Evolutionary conservation across 2,888 invertebrate species (phyloP).

Genomic region (Synergus gifuensis): DNA sequence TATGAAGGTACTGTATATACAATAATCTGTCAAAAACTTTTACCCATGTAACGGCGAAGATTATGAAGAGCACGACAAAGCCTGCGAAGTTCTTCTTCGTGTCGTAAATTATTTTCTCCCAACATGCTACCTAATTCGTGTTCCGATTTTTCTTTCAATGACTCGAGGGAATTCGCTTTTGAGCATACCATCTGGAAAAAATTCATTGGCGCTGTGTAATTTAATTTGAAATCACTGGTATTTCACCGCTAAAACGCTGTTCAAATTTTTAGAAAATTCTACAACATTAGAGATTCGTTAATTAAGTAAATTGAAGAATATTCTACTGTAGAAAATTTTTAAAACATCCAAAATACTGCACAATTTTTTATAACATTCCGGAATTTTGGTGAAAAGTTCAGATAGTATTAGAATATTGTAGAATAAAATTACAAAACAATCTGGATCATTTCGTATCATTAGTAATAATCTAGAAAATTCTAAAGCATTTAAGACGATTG

Average conservation of each 20-base stretch:
- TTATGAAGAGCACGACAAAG: conserved; percentile 92
- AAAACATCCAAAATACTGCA: no score
- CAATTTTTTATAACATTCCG: no score
- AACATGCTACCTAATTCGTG: conserved; percentile 88
- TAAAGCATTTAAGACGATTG: no score
- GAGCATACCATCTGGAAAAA: conserved; percentile 83
- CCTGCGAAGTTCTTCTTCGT: conserved; percentile 89
- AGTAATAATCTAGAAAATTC: no score
- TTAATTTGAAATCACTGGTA: conserved; percentile 24
- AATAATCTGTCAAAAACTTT: conserved; percentile 50
- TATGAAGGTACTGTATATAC: not conserved
- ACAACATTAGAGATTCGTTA: no score
- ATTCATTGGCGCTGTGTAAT: conserved; percentile 50
- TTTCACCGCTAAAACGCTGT: conserved; percentile 11
- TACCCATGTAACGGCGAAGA: conserved; percentile 90
- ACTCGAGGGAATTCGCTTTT: conserved; percentile 87
- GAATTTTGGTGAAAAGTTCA: no score
- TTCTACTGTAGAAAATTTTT: no score
- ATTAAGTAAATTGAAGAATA: no score
- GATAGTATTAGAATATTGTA: no score
- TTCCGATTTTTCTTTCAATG: conserved; percentile 90
- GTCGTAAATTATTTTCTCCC: conserved; percentile 82
- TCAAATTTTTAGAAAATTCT: no score
- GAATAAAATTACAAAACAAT: no score
- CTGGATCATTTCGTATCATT: no score